Percentiles rank a stretch among this genome's conserved stretches.
phyloP scores from a whole-genome alignment of 2,113 vertebrate species.

The Lasiurus cinereus region DNA sequence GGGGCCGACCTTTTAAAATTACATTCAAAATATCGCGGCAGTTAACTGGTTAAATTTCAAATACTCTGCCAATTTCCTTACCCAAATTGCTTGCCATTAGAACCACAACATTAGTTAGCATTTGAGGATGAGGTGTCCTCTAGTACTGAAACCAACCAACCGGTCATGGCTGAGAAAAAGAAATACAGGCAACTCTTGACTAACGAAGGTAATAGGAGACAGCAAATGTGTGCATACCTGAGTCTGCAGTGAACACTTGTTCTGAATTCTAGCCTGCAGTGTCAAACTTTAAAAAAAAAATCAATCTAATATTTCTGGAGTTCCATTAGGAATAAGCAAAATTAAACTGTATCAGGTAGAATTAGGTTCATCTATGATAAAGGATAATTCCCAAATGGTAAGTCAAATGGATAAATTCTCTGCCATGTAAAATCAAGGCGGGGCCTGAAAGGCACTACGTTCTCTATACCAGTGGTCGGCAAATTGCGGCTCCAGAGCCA shows the following conservation, averaged over 20 bases:
- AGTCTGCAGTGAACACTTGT: not conserved
- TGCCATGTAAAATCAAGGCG: not conserved
- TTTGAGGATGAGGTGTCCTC: not conserved
- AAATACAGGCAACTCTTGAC: no score
- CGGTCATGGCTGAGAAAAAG: no score
- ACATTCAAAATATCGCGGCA: no score
- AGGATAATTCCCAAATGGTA: not conserved
- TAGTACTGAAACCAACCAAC: no score
- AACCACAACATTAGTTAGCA: constrained; percentile 75
- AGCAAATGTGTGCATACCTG: not conserved
- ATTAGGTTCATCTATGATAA: not conserved
- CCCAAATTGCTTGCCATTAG: constrained; percentile 72
- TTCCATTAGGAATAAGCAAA: constrained; percentile 4
- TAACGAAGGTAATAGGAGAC: not conserved
- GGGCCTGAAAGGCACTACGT: not conserved
- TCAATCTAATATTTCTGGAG: not conserved
- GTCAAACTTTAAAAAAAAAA: not conserved
- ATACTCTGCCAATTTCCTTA: constrained; percentile 71
- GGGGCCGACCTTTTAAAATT: no score
- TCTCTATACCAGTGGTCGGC: not conserved
- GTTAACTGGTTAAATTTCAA: constrained; percentile 53
- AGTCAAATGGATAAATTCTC: not conserved
- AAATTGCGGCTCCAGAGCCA: no score
- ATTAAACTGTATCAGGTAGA: not conserved
- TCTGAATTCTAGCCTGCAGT: not conserved